Conservation (phyloP, 2,888 invertebrate species). For the Phaonia tiefii region DNA sequence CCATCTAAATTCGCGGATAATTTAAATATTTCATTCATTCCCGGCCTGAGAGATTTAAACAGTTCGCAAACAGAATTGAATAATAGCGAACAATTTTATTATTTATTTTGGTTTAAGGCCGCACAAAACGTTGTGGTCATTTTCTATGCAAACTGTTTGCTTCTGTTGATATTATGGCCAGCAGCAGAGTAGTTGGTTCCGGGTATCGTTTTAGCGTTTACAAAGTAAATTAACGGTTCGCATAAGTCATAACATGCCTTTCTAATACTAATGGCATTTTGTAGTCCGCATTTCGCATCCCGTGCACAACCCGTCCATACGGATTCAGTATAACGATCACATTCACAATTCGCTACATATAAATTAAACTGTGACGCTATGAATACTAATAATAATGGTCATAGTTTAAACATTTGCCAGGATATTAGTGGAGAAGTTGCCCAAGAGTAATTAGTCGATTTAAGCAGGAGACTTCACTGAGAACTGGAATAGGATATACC, state of each 20-base stretch:
- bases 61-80: conserved; percentile 6
- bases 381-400: conserved; percentile 13
- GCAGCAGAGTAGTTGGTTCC: conserved; percentile 4
- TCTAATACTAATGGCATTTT: conserved; percentile 27
- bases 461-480: too few relatives aligned
- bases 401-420: background rate
- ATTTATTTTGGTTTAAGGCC: conserved; percentile 15
- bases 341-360: background rate
- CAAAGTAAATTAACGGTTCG: conserved; percentile 38
- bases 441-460: background rate
- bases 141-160: background rate
- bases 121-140: conserved; percentile 8
- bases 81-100: conserved; percentile 1
- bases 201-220: background rate
- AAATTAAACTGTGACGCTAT: conserved; percentile 32
- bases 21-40: conserved; percentile 31
- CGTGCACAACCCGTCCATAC: background rate
- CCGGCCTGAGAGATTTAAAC: background rate
- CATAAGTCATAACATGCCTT: conserved; percentile 35
- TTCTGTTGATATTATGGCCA: conserved; percentile 12
- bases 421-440: background rate
- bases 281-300: background rate
- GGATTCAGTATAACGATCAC: background rate
- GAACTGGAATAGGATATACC: too few relatives aligned
- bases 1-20: too few relatives aligned